A percentile compares a stretch with the other conserved stretches of the same genome.
These are phyloP conservation scores for Phortica variegata DNA, from an alignment of 1,140 invertebrate genomes.

Conservation along the genomic window DNA sequence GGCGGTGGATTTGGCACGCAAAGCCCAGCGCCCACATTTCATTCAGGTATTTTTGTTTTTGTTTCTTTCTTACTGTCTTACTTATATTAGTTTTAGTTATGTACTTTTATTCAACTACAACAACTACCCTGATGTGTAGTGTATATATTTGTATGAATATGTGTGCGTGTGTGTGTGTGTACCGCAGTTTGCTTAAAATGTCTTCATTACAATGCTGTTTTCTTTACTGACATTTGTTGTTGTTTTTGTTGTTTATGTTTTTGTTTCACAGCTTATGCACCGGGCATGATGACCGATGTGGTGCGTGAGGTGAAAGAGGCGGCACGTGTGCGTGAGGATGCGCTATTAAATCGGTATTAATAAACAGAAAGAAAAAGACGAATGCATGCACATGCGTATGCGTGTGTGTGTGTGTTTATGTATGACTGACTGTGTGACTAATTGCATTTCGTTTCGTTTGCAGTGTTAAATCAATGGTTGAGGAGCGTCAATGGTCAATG, in stretches of 20 bases:
- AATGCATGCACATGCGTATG: background rate
- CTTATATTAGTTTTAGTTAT: too few species aligned
- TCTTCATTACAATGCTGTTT: too few species aligned
- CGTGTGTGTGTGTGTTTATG: background rate
- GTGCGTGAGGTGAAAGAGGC: constrained; percentile 75
- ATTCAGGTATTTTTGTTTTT: constrained; percentile 55
- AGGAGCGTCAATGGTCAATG: constrained; percentile 60
- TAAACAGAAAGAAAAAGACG: too few species aligned
- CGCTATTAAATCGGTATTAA: constrained; percentile 60
- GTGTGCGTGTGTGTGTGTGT: too few species aligned
- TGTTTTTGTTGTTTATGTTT: background rate
- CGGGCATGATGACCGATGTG: constrained; percentile 72
- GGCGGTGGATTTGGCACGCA: constrained; percentile 53
- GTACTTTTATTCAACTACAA: too few species aligned
- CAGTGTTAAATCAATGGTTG: constrained; percentile 63
- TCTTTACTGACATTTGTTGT: too few species aligned
- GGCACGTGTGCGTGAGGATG: constrained; percentile 70
- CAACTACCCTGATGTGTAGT: too few species aligned
- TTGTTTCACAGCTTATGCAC: constrained; percentile 67
- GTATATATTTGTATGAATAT: too few species aligned
- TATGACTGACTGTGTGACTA: too few species aligned
- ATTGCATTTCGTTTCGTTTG: too few species aligned
- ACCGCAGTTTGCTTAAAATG: too few species aligned
- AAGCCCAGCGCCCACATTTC: constrained; percentile 56
- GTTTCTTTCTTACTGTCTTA: too few species aligned